Base-by-base conservation (phyloP, 2,888 invertebrate genomes). In the Patella ulyssiponensis region DNA sequence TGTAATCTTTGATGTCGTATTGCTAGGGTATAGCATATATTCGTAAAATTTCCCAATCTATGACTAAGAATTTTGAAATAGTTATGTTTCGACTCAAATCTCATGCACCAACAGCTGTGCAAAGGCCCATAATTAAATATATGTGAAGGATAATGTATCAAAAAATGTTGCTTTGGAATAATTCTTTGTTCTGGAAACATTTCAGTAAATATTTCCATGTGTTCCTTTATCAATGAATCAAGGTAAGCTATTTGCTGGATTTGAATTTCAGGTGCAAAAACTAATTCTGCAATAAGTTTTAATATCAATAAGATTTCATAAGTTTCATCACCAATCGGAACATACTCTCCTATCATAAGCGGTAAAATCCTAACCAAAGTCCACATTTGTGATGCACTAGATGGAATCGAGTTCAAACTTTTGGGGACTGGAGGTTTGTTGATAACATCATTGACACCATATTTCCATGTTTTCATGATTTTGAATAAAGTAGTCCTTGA, bases 61-160 rank as follows among this genome's bases (percentile, higher is more conserved):
- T 69, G 54, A 64, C 73, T 69, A 69, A 71, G 51, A 27, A 69
- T 17, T 70, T 82, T 82, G 70, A 82, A 81, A 69, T 75, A 81
- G 12, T 51, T 72, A 71, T 82, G 82, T 64, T 79, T 82, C 20
- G 51, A 70, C 56, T 82, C 79, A 76, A 81, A 82, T 17, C 81
- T 52, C 75, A 82, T 64, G 15, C 75, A 81, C 82, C 82, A 82
- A 23, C 71, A 20, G 12, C 71, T 20, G 15, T 72, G 33, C 64
- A 82, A 64, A 11, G 79, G 78, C 33, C 82, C 81, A 77, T 75
- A 82, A 44, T 69, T 44, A n/a, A 72, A 7, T 23, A 82, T 75
- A n/a, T 79, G 76, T 17, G 52, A 54, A 70, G 82, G 79, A 73
- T 82, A 82, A 71, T 82, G 82, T 14, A 64, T 15, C 23, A 82